Conservation (phyloP, 1,140 invertebrate species). For the Zeugodacus cucurbitae region DNA sequence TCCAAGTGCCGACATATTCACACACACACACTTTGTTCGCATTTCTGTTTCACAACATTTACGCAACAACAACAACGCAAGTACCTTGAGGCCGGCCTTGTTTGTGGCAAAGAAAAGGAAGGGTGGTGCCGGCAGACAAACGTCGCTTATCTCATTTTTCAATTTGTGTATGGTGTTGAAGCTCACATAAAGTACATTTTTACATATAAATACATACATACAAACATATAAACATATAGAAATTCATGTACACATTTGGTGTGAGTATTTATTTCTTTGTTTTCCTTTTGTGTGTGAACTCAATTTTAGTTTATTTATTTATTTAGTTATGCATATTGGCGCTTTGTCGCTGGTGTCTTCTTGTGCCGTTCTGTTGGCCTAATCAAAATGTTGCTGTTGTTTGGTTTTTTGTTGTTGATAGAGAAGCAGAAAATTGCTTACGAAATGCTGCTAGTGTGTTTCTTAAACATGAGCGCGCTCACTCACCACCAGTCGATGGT, state of each 20-base stretch:
- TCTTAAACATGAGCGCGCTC: background rate
- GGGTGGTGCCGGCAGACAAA: background rate
- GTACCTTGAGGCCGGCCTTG: background rate
- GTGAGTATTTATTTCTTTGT: background rate
- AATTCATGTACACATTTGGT: background rate
- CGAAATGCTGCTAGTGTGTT: background rate
- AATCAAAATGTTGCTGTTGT: slow-evolving; percentile 66
- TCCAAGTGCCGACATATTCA: background rate
- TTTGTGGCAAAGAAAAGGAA: background rate
- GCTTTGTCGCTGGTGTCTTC: slow-evolving; percentile 31
- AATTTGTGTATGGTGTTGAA: background rate
- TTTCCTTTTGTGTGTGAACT: background rate
- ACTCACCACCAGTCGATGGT: background rate
- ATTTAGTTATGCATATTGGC: slow-evolving; percentile 28
- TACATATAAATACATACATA: background rate
- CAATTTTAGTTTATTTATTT: slow-evolving; percentile 39
- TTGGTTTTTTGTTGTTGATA: slow-evolving; percentile 62
- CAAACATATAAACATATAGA: background rate
- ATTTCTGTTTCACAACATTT: background rate
- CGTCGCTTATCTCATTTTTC: slow-evolving; percentile 1
- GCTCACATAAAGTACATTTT: background rate
- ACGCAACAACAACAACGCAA: background rate
- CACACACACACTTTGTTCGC: background rate
- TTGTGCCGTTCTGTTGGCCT: slow-evolving; percentile 55
- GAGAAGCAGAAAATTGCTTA: background rate